Percentiles rank a stretch among this genome's conserved stretches.
phyloP scores from a whole-genome alignment of 2,113 vertebrate species.

The Prochilodus magdalenae region DNA sequence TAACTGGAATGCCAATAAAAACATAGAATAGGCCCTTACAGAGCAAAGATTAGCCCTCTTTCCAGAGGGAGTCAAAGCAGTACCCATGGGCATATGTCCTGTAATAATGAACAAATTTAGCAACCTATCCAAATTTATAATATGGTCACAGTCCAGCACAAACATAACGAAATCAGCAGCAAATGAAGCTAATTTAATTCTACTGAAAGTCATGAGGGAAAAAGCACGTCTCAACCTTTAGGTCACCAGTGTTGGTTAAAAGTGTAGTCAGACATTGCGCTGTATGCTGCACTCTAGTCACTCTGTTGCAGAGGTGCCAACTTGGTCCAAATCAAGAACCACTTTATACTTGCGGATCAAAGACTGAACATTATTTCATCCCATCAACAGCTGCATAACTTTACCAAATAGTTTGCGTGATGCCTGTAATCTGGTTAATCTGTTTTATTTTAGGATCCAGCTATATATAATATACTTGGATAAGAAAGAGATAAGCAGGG shows the following conservation, averaged over 20 bases:
- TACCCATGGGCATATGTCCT: not conserved
- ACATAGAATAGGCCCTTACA: no score
- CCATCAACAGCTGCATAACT: constrained; percentile 65
- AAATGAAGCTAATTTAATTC: not conserved
- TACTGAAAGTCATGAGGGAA: not conserved
- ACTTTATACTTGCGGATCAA: constrained; percentile 16
- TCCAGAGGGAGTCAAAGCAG: not conserved
- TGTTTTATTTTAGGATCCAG: constrained; percentile 65
- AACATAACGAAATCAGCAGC: not conserved
- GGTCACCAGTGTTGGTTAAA: not conserved
- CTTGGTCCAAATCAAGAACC: constrained; percentile 10
- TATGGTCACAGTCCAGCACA: not conserved
- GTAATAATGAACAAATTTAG: not conserved
- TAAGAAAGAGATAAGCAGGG: constrained; percentile 53
- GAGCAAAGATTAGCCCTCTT: not conserved
- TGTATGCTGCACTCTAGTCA: not conserved
- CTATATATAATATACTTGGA: constrained; percentile 33
- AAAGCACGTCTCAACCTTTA: not conserved
- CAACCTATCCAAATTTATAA: not conserved
- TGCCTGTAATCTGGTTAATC: constrained; percentile 69
- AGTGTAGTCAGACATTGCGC: not conserved
- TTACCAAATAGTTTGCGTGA: constrained; percentile 57
- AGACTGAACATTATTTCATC: constrained; percentile 9
- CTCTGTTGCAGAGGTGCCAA: not conserved
- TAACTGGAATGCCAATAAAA: no score